A percentile compares a stretch with the other conserved stretches of the same genome.
Conservation (phyloP, 2,888 invertebrate species). For the Clitarchus hookeri region DNA sequence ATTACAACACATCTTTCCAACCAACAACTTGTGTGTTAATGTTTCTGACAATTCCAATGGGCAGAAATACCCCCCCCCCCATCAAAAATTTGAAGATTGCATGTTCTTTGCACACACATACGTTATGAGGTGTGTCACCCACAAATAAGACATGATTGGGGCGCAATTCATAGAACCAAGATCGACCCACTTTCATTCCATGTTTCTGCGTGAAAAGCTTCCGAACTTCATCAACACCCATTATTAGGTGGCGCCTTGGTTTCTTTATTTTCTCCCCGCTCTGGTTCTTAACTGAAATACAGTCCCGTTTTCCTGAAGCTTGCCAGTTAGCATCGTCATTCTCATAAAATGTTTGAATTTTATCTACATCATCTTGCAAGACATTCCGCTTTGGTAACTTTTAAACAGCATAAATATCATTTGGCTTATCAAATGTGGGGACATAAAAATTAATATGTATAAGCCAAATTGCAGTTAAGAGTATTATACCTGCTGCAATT, state of each 20-base stretch:
- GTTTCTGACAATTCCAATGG: not conserved
- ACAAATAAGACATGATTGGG: conserved; percentile 29
- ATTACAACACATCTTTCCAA: conserved; percentile 27
- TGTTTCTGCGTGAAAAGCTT: conserved; percentile 24
- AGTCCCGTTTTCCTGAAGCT: conserved; percentile 27
- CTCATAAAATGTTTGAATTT: conserved; percentile 26
- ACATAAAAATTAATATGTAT: too few relatives aligned
- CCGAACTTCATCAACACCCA: conserved; percentile 24
- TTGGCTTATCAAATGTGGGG: conserved; percentile 7
- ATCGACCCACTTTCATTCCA: conserved; percentile 17
- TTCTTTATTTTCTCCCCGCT: conserved; percentile 28
- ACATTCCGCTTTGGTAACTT: not conserved
- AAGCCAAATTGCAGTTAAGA: too few relatives aligned
- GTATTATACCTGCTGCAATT: too few relatives aligned
- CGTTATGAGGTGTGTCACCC: not conserved
- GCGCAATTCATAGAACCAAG: conserved; percentile 29
- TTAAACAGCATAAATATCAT: not conserved
- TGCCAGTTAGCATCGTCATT: conserved; percentile 26
- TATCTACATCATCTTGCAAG: conserved; percentile 16
- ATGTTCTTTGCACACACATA: too few relatives aligned
- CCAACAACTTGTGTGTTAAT: conserved; percentile 19
- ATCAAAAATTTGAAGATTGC: conserved; percentile 30
- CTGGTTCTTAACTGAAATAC: conserved; percentile 21
- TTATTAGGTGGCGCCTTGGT: conserved; percentile 24
- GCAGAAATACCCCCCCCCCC: conserved; percentile 33